Evolutionary conservation across 2,797 vertebrate genomes (phyloP).

Genomic region (Amniataba percoides): DNA sequence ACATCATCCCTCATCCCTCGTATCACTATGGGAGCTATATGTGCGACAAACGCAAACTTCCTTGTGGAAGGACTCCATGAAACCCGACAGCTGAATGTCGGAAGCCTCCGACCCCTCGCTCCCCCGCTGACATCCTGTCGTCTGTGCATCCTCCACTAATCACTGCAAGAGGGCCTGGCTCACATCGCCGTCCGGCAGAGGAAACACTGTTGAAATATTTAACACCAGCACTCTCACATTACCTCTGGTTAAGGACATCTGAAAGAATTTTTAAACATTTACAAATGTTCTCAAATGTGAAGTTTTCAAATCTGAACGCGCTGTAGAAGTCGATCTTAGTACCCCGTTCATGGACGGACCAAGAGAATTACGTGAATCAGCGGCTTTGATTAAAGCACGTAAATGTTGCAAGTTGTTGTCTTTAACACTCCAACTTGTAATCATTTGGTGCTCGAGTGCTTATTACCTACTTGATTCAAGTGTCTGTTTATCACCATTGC

Average conservation of each 20-base stretch:
- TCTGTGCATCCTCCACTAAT: conserved; percentile 64
- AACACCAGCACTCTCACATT: conserved; percentile 54
- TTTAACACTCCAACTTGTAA: not conserved
- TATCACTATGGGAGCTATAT: conserved; percentile 24
- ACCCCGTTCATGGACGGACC: not conserved
- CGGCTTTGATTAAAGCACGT: not conserved
- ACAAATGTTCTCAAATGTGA: conserved; percentile 40
- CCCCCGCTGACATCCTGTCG: conserved; percentile 67
- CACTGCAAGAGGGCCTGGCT: conserved; percentile 67
- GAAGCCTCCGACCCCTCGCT: conserved; percentile 47
- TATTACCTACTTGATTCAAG: not conserved
- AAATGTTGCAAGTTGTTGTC: not conserved
- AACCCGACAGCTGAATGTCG: conserved; percentile 74
- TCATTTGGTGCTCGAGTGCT: not conserved
- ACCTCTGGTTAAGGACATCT: conserved; percentile 48
- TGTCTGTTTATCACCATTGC: not conserved
- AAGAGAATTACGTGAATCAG: conserved; percentile 1
- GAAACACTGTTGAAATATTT: conserved; percentile 67
- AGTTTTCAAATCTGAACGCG: conserved; percentile 25
- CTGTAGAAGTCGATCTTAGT: not conserved
- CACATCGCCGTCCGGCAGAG: conserved; percentile 26
- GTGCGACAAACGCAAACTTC: conserved; percentile 27
- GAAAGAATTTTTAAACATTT: conserved; percentile 58
- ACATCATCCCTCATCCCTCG: conserved; percentile 51
- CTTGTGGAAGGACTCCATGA: conserved; percentile 55